Base-by-base conservation (phyloP, 2,888 invertebrate genomes). In the Tiliacea citrago region DNA sequence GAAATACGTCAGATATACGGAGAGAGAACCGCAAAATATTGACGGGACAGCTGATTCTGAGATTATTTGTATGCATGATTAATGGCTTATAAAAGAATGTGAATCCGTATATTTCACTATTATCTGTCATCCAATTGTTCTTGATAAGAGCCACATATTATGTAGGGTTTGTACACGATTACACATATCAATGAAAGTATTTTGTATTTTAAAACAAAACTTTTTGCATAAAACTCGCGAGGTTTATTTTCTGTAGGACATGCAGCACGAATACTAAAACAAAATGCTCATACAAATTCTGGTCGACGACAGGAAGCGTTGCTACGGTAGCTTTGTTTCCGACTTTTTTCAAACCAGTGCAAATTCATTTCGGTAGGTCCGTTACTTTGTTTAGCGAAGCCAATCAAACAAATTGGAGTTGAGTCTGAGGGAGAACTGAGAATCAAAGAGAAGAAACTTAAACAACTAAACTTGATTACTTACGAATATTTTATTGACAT, bases 351-450 rank as follows among this genome's bases (percentile, higher is more conserved):
- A 70, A 75, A 80, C 70, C 73, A 66, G 67, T 79, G 67, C 75
- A 81, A 83, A 83, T 83, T 69, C 24, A 63, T 85, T 84, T 82
- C 60, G 68, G 66, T 68, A 58, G 79, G 67, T 65, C 51, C 73
- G 42, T 77, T 81, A 78, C 78, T 79, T 84, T 80, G 77, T 86
- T 85, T 70, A 71, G 72, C 39, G 63, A 84, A 86, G 55, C 77
- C 79, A 81, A 84, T 85, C 80, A 81, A 79, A 85, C 77, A 67
- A 83, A 79, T 81, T 81, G 75, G 67, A 84, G 79, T 85, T 77
- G 74, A 82, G 66, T 78, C 72, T 75, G 77, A 82, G 66, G 74
- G 55, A 67, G 57, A 57, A 69, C 63, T 42, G 51, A 62, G 57
- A 73, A 67, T 72, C 63, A 79, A 77, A 72, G 65, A 66, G 35